Conservation (phyloP, 2,888 invertebrate genomes). For the Cryptus viduatorius region DNA sequence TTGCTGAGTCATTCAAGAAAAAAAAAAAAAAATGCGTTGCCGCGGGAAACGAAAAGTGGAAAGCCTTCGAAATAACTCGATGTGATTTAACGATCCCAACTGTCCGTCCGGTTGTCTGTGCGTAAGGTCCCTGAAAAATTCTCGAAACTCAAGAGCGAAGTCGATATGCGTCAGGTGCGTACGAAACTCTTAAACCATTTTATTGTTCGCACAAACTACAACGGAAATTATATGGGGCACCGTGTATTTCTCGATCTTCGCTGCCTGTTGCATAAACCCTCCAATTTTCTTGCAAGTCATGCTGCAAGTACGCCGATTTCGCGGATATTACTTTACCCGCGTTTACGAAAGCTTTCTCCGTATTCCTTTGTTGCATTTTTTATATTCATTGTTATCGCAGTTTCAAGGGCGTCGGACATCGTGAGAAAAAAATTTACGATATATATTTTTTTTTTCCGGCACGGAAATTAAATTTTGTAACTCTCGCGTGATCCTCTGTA, state of each 20-base stretch:
- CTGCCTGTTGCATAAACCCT: constrained; percentile 45
- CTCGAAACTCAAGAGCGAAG: constrained; percentile 1
- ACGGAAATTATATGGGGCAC: constrained; percentile 4
- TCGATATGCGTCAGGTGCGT: constrained; percentile 6
- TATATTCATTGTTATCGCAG: background rate
- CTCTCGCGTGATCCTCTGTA: background rate
- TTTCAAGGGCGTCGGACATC: background rate
- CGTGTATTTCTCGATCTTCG: background rate
- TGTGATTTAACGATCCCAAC: background rate
- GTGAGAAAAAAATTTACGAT: background rate
- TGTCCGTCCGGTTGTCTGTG: background rate
- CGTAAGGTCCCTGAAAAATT: background rate
- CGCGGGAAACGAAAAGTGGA: background rate
- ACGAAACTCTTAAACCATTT: background rate
- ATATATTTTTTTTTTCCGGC: background rate
- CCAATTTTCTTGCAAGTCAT: constrained; percentile 52
- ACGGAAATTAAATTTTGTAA: background rate
- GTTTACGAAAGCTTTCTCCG: constrained; percentile 34
- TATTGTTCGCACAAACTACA: constrained; percentile 15
- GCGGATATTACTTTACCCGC: constrained; percentile 21
- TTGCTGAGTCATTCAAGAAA: background rate
- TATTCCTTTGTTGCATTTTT: constrained; percentile 25
- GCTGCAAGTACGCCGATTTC: constrained; percentile 35
- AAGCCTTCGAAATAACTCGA: background rate
- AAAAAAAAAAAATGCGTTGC: background rate